A percentile compares a stretch with the other conserved stretches of the same genome.
Evolutionary conservation across 2,113 vertebrate genomes (phyloP).

Genomic region (Rousettus leschenaultii): DNA sequence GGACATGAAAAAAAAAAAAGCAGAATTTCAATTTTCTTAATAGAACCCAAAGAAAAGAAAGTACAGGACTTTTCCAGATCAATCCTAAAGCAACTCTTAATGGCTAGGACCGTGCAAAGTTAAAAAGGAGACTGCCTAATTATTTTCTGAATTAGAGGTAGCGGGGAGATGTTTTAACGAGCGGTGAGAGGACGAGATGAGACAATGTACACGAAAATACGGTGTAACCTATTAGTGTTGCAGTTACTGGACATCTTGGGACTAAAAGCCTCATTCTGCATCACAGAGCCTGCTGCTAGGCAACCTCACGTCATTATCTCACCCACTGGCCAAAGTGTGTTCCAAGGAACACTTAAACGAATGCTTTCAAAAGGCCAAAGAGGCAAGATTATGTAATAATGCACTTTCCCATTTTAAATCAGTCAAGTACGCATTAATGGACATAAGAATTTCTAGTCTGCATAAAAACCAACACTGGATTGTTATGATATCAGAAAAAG

Average conservation of each 20-base stretch:
- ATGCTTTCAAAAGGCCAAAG: neutral
- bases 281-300: constrained; percentile 32
- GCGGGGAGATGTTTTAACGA: neutral
- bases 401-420: constrained; percentile 16
- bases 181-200: neutral
- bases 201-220: neutral
- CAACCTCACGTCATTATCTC: constrained; percentile 48
- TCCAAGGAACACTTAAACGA: constrained; percentile 40
- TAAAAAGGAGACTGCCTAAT: constrained; percentile 25
- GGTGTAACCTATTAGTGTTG: neutral
- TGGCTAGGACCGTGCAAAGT: neutral
- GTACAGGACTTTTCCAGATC: constrained; percentile 23
- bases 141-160: constrained; percentile 40
- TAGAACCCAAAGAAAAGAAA: constrained; percentile 32
- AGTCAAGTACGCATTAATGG: neutral
- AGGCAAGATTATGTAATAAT: constrained; percentile 33
- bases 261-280: constrained; percentile 33
- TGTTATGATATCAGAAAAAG: neutral
- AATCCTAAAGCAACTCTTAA: constrained; percentile 36
- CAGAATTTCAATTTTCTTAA: constrained; percentile 37
- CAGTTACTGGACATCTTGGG: neutral
- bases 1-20: neutral
- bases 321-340: constrained; percentile 44
- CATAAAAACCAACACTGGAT: neutral
- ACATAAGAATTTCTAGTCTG: neutral